phyloP scores from a whole-genome alignment of 2,113 vertebrate species.

The Pelusios castaneus region DNA sequence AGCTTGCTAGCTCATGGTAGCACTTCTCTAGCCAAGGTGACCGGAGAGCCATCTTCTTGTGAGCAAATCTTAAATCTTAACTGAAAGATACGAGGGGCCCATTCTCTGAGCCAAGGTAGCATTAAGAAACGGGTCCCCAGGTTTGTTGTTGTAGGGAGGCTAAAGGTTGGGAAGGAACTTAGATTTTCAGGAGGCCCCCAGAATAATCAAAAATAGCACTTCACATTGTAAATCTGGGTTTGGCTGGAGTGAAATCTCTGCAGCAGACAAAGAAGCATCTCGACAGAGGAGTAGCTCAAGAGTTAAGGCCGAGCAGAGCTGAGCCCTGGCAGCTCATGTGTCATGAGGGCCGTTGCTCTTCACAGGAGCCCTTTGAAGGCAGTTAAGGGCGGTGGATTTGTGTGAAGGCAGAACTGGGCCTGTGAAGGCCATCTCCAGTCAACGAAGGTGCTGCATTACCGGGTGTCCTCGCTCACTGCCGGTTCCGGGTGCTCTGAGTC shows the following conservation, averaged over 20 bases:
- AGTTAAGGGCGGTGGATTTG: fast-evolving
- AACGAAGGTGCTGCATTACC: fast-evolving
- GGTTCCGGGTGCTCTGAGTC: neutral
- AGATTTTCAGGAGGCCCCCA: neutral
- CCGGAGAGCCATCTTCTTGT: neutral
- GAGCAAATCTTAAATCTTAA: neutral
- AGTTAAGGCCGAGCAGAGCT: neutral
- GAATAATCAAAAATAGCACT: fast-evolving
- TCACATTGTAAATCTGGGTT: neutral
- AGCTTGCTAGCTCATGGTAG: neutral
- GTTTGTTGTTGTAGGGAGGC: fast-evolving
- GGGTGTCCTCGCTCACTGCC: neutral
- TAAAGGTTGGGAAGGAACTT: neutral
- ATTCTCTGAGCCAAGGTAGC: neutral
- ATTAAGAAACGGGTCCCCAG: neutral
- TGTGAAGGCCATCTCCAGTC: neutral
- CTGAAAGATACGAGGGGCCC: neutral
- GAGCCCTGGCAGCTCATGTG: fast-evolving
- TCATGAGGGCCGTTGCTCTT: fast-evolving
- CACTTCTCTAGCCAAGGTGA: neutral
- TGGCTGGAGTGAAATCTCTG: fast-evolving
- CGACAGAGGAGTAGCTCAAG: neutral
- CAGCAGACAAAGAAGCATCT: neutral
- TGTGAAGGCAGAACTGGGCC: neutral
- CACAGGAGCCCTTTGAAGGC: neutral